Conservation (phyloP, 2,888 invertebrate species). For the Limnephilus auricula region DNA sequence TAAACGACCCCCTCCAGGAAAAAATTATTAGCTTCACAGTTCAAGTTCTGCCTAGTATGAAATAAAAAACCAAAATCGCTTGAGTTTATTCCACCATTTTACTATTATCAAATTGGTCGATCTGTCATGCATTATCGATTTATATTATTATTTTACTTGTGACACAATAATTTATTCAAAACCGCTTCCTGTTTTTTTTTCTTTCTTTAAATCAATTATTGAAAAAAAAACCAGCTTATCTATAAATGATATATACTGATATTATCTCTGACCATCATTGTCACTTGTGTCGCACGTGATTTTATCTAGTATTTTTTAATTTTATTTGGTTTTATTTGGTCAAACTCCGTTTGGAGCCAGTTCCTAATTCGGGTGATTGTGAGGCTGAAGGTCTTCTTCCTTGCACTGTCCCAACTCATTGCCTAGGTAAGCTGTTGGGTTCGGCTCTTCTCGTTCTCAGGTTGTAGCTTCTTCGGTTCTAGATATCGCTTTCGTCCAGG, state of each 20-base stretch:
- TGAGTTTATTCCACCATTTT: not conserved
- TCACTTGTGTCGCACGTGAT: not conserved
- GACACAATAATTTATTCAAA: not conserved
- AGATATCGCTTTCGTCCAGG: too few species aligned
- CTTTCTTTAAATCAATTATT: not conserved
- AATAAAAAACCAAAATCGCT: not conserved
- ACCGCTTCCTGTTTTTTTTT: conserved; percentile 40
- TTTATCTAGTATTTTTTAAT: not conserved
- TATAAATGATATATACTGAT: not conserved
- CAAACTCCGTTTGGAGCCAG: too few species aligned
- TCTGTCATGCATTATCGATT: not conserved
- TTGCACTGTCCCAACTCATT: too few species aligned
- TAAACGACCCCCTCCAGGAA: not conserved
- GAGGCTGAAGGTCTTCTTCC: too few species aligned
- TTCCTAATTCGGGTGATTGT: too few species aligned
- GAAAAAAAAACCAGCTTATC: not conserved
- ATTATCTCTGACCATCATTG: not conserved
- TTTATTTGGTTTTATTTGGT: too few species aligned
- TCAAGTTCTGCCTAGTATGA: not conserved
- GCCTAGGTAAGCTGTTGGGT: too few species aligned
- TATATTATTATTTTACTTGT: not conserved
- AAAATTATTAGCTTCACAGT: not conserved
- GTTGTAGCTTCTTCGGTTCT: too few species aligned
- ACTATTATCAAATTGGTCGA: not conserved
- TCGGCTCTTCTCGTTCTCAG: too few species aligned